Conservation (phyloP, 30 jellyfish, hydroid and myxozoan species). For the Nemopilema nomurai region DNA sequence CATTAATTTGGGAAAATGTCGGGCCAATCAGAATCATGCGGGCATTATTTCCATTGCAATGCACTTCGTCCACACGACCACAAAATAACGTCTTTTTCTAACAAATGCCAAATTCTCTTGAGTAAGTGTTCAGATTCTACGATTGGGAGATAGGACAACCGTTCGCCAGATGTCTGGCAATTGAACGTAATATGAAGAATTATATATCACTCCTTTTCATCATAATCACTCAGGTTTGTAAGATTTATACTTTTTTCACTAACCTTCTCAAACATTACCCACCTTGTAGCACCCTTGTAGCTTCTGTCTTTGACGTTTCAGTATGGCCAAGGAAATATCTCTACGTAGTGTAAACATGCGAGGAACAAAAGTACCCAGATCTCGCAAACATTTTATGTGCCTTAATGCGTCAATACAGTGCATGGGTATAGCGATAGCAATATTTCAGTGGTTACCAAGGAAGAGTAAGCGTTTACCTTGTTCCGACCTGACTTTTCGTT, state of each 20-base stretch:
- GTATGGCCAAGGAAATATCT: too few species aligned
- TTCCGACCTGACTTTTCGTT: too few species aligned
- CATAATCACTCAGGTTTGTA: conserved; percentile 34
- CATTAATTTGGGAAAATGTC: not conserved
- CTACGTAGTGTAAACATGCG: too few species aligned
- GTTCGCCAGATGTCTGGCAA: conserved; percentile 15
- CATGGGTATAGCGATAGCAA: too few species aligned
- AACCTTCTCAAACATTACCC: too few species aligned
- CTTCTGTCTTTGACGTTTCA: too few species aligned
- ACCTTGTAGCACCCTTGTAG: too few species aligned
- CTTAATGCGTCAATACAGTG: too few species aligned
- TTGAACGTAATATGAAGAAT: conserved; percentile 31
- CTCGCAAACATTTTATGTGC: too few species aligned
- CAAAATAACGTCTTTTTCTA: conserved; percentile 15
- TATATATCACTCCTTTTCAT: conserved; percentile 22
- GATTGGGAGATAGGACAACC: not conserved
- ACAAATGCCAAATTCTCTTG: not conserved
- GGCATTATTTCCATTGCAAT: conserved; percentile 50
- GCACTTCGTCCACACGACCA: conserved; percentile 8
- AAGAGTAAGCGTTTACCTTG: too few species aligned
- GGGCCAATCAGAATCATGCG: conserved; percentile 56
- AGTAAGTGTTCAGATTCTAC: not conserved
- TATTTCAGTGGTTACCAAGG: too few species aligned
- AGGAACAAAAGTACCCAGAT: too few species aligned
- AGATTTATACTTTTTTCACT: not conserved